Conservation (phyloP, 1,140 invertebrate genomes). For the Magallana gigas region DNA sequence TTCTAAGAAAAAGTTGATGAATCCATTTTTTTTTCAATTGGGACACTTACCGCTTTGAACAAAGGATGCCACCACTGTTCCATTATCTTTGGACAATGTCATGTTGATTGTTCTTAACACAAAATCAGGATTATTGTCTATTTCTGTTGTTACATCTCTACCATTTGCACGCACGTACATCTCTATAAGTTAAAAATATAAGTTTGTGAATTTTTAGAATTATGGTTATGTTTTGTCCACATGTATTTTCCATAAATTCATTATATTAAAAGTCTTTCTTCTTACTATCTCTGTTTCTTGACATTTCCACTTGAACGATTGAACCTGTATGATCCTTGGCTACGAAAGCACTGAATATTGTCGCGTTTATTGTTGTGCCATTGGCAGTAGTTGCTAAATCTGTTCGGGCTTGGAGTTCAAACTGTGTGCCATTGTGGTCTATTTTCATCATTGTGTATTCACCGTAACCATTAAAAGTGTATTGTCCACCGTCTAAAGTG, state of each 20-base stretch:
- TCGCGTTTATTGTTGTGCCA: conserved; percentile 57
- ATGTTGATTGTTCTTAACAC: background rate
- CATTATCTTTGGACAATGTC: background rate
- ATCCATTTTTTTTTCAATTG: background rate
- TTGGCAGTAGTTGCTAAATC: conserved; percentile 44
- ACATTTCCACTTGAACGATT: conserved; percentile 54
- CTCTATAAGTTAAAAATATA: background rate
- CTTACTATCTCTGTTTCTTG: conserved; percentile 23
- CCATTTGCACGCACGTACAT: conserved; percentile 5
- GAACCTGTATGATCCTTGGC: conserved; percentile 41
- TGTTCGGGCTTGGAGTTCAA: conserved; percentile 53
- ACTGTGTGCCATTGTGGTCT: conserved; percentile 26
- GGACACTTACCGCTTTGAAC: conserved; percentile 4
- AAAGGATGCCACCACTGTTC: background rate
- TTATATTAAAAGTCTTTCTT: too few relatives aligned
- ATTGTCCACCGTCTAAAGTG: conserved; percentile 53
- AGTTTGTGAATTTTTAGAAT: too few relatives aligned
- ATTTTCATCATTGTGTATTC: conserved; percentile 53
- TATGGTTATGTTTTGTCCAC: too few relatives aligned
- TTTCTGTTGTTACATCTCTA: background rate
- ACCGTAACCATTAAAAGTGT: conserved; percentile 59
- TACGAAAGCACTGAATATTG: conserved; percentile 61
- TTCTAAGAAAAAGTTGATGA: too few relatives aligned
- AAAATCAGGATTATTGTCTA: background rate
- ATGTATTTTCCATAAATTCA: too few relatives aligned